These are phyloP conservation scores for Raja brachyura DNA, from an alignment of 2,113 vertebrate species.

Conservation along the genomic window DNA sequence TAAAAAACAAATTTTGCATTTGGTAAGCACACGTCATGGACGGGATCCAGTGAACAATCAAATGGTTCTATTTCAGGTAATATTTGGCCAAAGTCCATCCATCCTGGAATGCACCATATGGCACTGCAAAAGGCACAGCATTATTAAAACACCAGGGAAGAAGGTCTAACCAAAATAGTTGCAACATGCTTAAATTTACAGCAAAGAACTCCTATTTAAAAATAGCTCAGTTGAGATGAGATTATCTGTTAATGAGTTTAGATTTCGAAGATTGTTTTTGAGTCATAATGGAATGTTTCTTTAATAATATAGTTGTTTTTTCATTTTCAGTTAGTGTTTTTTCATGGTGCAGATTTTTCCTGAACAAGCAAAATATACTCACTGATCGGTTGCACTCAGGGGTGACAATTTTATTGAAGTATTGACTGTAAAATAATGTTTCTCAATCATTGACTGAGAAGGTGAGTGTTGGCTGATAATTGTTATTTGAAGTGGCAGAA, in stretches of 20 bases:
- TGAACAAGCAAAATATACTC: not conserved
- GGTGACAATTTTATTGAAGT: not conserved
- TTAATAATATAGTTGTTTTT: not conserved
- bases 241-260: not conserved
- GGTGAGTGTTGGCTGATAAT: not conserved
- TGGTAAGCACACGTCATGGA: not conserved
- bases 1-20: not conserved
- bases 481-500: not conserved
- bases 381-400: not conserved
- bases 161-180: not conserved
- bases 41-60: not conserved
- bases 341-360: not conserved
- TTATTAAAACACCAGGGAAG: not conserved
- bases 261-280: not conserved
- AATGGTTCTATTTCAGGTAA: not conserved
- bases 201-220: not conserved
- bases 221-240: not conserved
- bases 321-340: not conserved
- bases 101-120: not conserved
- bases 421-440: slow-evolving; percentile 1
- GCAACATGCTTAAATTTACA: not conserved
- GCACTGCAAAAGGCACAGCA: not conserved
- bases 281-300: not conserved
- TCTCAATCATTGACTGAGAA: not conserved
- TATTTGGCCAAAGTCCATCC: not conserved